These are phyloP conservation scores for Cylindroiulus punctatus DNA, from an alignment of 2,888 invertebrate species.

Conservation along the genomic window DNA sequence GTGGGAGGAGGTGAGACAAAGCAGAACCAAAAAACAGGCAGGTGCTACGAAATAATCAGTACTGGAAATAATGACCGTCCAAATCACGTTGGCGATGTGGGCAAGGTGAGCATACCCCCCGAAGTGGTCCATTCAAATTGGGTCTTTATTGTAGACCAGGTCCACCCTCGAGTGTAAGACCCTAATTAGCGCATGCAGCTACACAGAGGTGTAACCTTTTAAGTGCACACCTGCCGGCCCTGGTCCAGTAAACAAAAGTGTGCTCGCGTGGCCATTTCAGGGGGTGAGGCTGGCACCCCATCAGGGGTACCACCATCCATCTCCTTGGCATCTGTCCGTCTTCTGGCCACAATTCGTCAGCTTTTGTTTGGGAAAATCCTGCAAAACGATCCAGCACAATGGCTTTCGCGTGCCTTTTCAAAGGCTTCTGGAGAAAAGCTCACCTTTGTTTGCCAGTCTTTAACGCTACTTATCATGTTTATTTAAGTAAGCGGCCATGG, in stretches of 20 bases:
- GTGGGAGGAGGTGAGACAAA: not conserved
- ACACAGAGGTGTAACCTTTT: constrained; percentile 5
- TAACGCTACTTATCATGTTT: not conserved
- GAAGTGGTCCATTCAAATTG: constrained; percentile 20
- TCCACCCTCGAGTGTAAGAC: not conserved
- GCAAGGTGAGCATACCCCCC: constrained; percentile 39
- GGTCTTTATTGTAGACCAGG: not conserved
- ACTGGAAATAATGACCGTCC: constrained; percentile 16
- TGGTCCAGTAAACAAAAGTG: constrained; percentile 5
- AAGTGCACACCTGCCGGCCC: constrained; percentile 9
- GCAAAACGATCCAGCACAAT: not conserved
- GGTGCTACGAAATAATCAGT: not conserved
- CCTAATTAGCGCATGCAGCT: not conserved
- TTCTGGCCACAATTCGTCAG: not conserved
- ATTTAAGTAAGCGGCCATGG: not conserved
- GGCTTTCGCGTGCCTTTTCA: not conserved
- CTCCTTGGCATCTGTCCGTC: not conserved
- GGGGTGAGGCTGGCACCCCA: not conserved
- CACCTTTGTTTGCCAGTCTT: not conserved
- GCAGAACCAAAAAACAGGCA: constrained; percentile 25
- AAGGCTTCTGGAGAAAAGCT: not conserved
- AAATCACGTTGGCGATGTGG: not conserved
- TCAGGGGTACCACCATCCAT: not conserved
- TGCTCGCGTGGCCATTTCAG: constrained; percentile 11
- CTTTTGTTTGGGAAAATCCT: not conserved